Evolutionary conservation across 2,797 vertebrate genomes (phyloP).

Genomic region (Oryzias sinensis): DNA sequence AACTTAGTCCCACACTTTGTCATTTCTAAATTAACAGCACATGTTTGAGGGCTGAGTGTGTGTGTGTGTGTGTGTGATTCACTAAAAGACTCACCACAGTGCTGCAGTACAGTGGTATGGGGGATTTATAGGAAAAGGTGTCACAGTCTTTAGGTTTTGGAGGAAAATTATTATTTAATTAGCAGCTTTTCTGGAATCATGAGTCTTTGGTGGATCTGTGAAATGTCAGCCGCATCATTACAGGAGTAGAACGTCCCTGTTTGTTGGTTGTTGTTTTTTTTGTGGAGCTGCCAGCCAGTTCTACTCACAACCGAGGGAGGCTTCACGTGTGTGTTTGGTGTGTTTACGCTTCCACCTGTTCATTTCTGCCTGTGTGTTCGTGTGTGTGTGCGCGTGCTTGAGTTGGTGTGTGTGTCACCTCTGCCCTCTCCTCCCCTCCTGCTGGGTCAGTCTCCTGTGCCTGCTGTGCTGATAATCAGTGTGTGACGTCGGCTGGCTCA

Average conservation of each 20-base stretch:
- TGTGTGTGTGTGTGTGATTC: conserved; percentile 4
- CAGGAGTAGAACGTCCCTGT: conserved; percentile 27
- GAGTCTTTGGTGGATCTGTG: conserved; percentile 21
- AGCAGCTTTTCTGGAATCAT: conserved; percentile 16
- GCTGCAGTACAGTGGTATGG: conserved; percentile 1
- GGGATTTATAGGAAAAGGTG: conserved; percentile 21
- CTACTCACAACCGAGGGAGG: conserved; percentile 5
- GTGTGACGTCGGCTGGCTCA: conserved; percentile 86
- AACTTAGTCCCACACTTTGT: conserved; percentile 1
- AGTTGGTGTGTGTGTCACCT: conserved; percentile 25
- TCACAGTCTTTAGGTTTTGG: conserved; percentile 19
- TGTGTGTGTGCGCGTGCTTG: conserved; percentile 29
- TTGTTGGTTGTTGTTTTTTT: conserved; percentile 44
- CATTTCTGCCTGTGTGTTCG: conserved; percentile 35
- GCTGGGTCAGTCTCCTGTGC: conserved; percentile 88
- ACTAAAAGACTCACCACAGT: conserved; percentile 30
- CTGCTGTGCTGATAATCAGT: conserved; percentile 99
- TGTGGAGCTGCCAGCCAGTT: conserved; percentile 23
- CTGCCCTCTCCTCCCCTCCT: conserved; percentile 18
- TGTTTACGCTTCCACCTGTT: conserved; percentile 36
- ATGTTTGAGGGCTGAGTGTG: conserved; percentile 3
- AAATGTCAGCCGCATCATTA: conserved; percentile 73
- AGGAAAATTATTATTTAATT: conserved; percentile 39
- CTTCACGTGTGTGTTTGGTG: conserved; percentile 11
- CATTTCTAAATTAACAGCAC: conserved; percentile 10